Evolutionary conservation across 1,140 invertebrate genomes (phyloP).

Genomic region (Solenopsis invicta): DNA sequence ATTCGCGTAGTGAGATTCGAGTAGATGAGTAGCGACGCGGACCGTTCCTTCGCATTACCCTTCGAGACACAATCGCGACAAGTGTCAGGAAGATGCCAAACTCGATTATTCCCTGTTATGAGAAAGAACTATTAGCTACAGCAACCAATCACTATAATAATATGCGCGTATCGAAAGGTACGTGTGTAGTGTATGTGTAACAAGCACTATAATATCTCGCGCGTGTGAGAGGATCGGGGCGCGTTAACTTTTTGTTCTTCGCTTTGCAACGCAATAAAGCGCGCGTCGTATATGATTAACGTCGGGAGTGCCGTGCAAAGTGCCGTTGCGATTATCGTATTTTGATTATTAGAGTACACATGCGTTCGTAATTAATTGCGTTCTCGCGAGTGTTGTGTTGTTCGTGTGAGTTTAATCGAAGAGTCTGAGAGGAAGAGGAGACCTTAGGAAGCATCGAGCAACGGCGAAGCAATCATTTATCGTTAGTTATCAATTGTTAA

Average conservation of each 20-base stretch:
- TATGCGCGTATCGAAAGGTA: not conserved
- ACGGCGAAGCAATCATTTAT: not conserved
- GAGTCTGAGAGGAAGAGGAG: not conserved
- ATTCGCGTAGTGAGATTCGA: not conserved
- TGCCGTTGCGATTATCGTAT: conserved; percentile 5
- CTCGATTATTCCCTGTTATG: not conserved
- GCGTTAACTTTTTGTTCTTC: not conserved
- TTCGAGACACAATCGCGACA: not conserved
- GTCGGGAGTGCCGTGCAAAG: not conserved
- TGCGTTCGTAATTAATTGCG: not conserved
- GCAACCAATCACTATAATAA: conserved; percentile 8
- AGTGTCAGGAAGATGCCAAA: not conserved
- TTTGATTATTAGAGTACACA: not conserved
- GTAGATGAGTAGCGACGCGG: not conserved
- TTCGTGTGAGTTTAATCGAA: not conserved
- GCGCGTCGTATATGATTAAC: not conserved
- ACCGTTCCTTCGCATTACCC: not conserved
- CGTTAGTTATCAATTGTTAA: not conserved
- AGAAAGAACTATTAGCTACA: not conserved
- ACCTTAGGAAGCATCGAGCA: not conserved
- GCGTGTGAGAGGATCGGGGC: not conserved
- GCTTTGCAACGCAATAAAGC: not conserved
- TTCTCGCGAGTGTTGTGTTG: not conserved
- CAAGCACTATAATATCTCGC: not conserved
- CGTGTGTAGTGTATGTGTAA: not conserved